These are phyloP conservation scores for Deroptyus accipitrinus DNA, from an alignment of 2,113 vertebrate genomes.

Conservation along the genomic window DNA sequence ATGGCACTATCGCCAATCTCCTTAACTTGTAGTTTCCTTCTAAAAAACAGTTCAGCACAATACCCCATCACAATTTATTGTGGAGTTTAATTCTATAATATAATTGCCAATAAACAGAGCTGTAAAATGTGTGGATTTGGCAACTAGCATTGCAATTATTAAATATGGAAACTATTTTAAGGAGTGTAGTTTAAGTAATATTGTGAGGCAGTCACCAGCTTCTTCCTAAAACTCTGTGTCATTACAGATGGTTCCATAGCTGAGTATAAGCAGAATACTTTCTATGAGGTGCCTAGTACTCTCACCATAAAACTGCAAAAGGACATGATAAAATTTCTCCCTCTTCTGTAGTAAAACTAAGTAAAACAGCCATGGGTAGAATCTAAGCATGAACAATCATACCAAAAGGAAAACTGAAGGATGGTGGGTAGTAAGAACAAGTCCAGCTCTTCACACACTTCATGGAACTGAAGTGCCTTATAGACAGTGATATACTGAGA, in stretches of 20 bases:
- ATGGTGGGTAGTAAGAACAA: background rate
- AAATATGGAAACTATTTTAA: background rate
- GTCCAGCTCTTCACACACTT: background rate
- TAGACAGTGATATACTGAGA: background rate
- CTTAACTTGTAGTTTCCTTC: background rate
- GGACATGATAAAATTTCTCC: background rate
- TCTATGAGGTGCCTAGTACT: background rate
- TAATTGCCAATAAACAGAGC: background rate
- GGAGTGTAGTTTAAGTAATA: background rate
- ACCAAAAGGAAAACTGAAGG: background rate
- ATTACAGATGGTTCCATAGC: background rate
- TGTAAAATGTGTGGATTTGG: background rate
- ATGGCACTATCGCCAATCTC: background rate
- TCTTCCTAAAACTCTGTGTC: background rate
- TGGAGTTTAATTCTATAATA: background rate
- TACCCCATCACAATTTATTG: background rate
- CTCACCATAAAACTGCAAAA: background rate
- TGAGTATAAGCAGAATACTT: background rate
- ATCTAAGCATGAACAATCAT: background rate
- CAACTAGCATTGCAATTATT: background rate
- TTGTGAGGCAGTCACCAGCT: background rate
- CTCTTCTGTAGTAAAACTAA: background rate
- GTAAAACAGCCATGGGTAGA: background rate
- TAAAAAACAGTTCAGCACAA: background rate
- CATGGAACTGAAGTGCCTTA: background rate